These are phyloP conservation scores for Mythimna pallens DNA, from an alignment of 2,888 invertebrate genomes.

Conservation along the genomic window DNA sequence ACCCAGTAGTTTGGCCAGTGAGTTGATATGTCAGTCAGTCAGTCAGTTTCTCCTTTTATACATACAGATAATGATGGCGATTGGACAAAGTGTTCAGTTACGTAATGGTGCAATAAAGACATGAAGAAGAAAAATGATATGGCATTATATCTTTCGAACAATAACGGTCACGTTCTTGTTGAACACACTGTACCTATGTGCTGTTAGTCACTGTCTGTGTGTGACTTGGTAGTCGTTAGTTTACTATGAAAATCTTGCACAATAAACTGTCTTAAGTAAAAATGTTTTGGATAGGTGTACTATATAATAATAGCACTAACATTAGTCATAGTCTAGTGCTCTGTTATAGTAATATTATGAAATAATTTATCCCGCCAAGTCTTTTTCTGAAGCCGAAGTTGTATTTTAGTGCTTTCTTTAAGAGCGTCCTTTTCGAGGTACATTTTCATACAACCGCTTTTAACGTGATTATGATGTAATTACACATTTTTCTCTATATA, in stretches of 20 bases:
- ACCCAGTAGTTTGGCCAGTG: no score
- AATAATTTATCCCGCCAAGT: no score
- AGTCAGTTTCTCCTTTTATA: no score
- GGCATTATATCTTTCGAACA: not conserved
- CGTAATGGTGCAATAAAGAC: not conserved
- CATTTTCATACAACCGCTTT: no score
- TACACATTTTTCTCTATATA: no score
- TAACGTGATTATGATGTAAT: no score
- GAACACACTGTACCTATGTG: conserved; percentile 49
- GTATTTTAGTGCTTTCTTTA: not conserved
- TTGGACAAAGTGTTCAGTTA: not conserved
- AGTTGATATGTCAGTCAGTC: no score
- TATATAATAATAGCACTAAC: no score
- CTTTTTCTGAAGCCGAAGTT: no score
- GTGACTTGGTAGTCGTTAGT: conserved; percentile 35
- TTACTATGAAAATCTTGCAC: conserved; percentile 40
- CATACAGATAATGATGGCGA: not conserved
- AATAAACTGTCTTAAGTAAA: not conserved
- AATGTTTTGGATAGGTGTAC: not conserved
- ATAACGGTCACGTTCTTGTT: not conserved
- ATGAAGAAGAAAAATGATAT: not conserved
- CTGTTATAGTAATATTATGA: not conserved
- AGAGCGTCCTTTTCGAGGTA: no score
- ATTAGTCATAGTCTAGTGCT: not conserved
- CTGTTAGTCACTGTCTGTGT: conserved; percentile 59